Evolutionary conservation across 1,140 invertebrate species (phyloP).

Genomic region (Uloborus diversus): DNA sequence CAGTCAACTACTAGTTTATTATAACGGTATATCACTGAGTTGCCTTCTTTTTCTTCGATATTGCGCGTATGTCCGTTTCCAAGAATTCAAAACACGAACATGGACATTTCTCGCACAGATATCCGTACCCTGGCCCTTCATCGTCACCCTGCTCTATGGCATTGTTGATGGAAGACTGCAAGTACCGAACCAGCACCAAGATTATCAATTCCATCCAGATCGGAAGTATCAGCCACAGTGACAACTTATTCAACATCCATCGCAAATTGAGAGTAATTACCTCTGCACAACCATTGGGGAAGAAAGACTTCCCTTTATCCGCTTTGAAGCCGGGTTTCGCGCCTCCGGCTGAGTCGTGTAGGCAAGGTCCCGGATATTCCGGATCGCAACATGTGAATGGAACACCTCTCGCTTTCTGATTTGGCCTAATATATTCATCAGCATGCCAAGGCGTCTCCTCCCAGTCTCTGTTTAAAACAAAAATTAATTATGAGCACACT

Average conservation of each 20-base stretch:
- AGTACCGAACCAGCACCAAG: conserved; percentile 28
- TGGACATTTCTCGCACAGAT: conserved; percentile 14
- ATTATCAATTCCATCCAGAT: conserved; percentile 22
- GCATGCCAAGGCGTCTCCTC: conserved; percentile 14
- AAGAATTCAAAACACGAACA: conserved; percentile 1
- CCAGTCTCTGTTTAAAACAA: conserved; percentile 12
- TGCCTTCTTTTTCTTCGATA: not conserved
- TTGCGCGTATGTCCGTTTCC: not conserved
- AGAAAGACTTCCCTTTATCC: conserved; percentile 19
- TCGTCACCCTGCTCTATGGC: conserved; percentile 27
- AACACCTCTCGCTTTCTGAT: not conserved
- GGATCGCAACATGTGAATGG: conserved; percentile 42
- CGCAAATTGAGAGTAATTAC: not conserved
- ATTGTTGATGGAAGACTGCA: conserved; percentile 23
- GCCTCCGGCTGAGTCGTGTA: conserved; percentile 2
- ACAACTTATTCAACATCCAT: not conserved
- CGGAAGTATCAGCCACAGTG: conserved; percentile 19
- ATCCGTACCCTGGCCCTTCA: conserved; percentile 40
- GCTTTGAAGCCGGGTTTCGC: not conserved
- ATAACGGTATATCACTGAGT: not conserved
- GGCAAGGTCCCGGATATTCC: conserved; percentile 16
- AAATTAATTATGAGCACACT: too few species aligned
- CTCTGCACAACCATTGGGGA: not conserved
- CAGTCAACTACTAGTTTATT: too few species aligned
- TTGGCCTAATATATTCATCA: conserved; percentile 18